phyloP scores from a whole-genome alignment of 2,797 vertebrate species.

The Discoglossus pictus region DNA sequence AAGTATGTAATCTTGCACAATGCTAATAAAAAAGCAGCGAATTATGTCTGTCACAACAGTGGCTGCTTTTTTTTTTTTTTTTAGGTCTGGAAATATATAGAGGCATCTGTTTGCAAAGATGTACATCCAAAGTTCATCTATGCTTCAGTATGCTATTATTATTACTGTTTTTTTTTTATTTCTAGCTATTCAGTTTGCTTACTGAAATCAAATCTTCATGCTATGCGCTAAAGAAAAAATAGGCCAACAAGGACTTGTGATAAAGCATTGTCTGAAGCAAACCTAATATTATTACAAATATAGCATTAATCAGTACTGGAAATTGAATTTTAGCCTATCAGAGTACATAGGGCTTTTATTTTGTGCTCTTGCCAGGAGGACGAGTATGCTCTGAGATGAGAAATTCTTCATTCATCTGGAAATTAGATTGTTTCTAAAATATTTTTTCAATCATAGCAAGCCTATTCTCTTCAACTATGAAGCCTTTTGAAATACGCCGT shows the following conservation, averaged over 20 bases:
- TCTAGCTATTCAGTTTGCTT: constrained; percentile 59
- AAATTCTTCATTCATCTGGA: constrained; percentile 52
- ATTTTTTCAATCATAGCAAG: constrained; percentile 50
- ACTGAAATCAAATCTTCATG: constrained; percentile 60
- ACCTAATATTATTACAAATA: constrained; percentile 62
- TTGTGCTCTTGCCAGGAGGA: constrained; percentile 40
- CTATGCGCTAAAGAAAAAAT: constrained; percentile 58
- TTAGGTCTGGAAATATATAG: constrained; percentile 5
- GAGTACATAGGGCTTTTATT: constrained; percentile 47
- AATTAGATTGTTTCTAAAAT: constrained; percentile 60
- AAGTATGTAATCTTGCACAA: constrained; percentile 25
- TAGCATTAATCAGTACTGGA: constrained; percentile 61
- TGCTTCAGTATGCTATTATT: constrained; percentile 46
- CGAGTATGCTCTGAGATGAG: constrained; percentile 55
- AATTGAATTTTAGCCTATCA: constrained; percentile 58
- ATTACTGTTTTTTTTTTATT: constrained; percentile 28
- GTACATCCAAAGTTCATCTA: constrained; percentile 52
- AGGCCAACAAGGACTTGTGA: constrained; percentile 55
- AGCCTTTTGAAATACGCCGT: constrained; percentile 56
- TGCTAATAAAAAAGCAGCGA: constrained; percentile 17
- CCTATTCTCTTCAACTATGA: constrained; percentile 54
- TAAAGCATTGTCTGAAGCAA: constrained; percentile 62
- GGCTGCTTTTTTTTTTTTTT: constrained; percentile 12
- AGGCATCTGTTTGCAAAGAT: constrained; percentile 47
- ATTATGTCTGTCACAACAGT: constrained; percentile 17